phyloP scores from a whole-genome alignment of 2,113 vertebrate species.

The Solea solea region DNA sequence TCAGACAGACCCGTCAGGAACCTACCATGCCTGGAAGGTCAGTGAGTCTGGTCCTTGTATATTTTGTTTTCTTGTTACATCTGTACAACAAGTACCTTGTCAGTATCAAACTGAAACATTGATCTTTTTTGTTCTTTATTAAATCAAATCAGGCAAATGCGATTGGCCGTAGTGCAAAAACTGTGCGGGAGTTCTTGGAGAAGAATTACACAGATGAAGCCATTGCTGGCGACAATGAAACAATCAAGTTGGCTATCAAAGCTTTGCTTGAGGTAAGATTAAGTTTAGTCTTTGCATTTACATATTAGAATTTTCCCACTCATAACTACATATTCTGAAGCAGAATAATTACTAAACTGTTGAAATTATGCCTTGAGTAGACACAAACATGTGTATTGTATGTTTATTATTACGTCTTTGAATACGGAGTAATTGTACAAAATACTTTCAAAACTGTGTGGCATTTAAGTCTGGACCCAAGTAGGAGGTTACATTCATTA shows the following conservation, averaged over 20 bases:
- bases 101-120: background rate
- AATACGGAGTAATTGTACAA: no score
- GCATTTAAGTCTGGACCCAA: background rate
- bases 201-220: conserved; percentile 86
- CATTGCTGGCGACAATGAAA: conserved; percentile 82
- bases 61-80: background rate
- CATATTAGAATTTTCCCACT: background rate
- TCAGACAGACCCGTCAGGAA: conserved; percentile 87
- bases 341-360: background rate
- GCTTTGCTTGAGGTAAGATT: conserved; percentile 86
- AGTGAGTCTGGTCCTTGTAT: conserved; percentile 19
- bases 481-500: background rate
- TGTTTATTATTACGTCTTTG: no score
- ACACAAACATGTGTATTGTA: no score
- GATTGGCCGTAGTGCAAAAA: conserved; percentile 86
- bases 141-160: conserved; percentile 79
- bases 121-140: background rate
- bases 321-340: background rate
- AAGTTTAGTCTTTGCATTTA: background rate
- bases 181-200: conserved; percentile 85
- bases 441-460: background rate
- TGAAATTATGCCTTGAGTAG: background rate
- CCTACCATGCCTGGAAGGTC: conserved; percentile 89
- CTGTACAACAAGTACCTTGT: background rate
- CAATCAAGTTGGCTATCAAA: conserved; percentile 85